These are phyloP conservation scores for Eublepharis macularius DNA, from an alignment of 2,113 vertebrate species.

Conservation along the genomic window DNA sequence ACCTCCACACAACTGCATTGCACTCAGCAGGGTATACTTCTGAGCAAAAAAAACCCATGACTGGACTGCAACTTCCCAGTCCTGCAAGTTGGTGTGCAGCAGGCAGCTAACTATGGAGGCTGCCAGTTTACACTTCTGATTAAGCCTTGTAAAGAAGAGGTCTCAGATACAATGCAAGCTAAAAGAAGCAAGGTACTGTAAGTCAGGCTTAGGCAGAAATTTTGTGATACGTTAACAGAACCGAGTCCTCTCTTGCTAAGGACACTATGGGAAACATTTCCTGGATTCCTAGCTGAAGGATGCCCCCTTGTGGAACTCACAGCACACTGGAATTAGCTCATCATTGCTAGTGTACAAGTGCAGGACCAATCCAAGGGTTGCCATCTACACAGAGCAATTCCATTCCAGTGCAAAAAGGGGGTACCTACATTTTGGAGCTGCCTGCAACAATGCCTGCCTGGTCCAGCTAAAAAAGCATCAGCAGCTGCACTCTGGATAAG, in stretches of 20 bases:
- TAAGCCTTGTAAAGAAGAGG: background rate
- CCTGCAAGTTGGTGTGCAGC: background rate
- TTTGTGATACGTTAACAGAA: background rate
- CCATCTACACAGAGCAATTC: background rate
- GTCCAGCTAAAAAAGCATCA: background rate
- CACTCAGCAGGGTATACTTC: no score
- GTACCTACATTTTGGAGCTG: background rate
- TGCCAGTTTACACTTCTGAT: background rate
- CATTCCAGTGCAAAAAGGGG: background rate
- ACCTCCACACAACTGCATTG: background rate
- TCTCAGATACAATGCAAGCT: background rate
- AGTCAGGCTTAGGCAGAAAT: background rate
- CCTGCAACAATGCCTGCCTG: background rate
- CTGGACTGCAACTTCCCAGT: background rate
- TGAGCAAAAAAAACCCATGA: background rate
- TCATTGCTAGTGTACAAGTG: no score
- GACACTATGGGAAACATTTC: no score
- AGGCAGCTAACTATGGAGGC: background rate
- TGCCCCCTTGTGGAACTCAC: conserved; percentile 69
- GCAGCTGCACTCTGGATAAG: background rate
- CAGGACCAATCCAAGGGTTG: background rate
- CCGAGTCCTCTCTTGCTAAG: background rate
- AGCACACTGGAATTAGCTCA: background rate
- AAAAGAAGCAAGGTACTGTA: background rate
- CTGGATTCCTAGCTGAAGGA: conserved; percentile 10